Evolutionary conservation across 2,797 vertebrate genomes (phyloP), one percentile per base, ranked within the genome.

Genomic region (Lateolabrax maculatus): DNA sequence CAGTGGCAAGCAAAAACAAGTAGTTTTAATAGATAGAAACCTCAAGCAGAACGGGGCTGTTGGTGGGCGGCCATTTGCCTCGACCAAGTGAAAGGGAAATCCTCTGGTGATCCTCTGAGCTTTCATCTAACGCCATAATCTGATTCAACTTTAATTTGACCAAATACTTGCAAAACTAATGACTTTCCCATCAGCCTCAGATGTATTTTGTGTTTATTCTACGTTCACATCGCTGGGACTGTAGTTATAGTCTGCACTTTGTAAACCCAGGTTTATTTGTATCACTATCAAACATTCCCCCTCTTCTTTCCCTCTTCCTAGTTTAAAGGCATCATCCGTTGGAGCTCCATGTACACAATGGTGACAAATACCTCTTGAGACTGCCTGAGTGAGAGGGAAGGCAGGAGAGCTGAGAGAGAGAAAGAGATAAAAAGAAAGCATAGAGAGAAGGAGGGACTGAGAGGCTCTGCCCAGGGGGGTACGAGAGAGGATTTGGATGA

Each of bases 281-380:
- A 16, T 58, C 68, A 49, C 64, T 27, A 21, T 70, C 31, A 43
- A 83, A 19, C 39, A 44, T 60, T 16, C 15, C 16, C 64, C n/a
- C 10, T 58, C 37, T 41, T 46, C 46, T 49, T 25, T 62, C 39
- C 57, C 44, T 78, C 23, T 69, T 31, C 9, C 49, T 71, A 25
- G 55, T 77, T 68, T 81, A 48, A 80, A 80, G 57, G 31, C 80
- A 46, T 81, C 77, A 70, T 80, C 80, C 63, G 69, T 64, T 51
- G 64, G 57, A 81, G 70, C 76, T 64, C 55, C 21, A 41, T 72
- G 46, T 68, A 67, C 60, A 52, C n/a, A 23, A 39, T 60, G 77
- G 77, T 87, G 81, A 85, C 76, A 84, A 87, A 85, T 75, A 85
- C 73, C 75, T 86, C 86, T 83, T 39, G 76, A 90, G 87, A 90